These are phyloP conservation scores for Bufotes viridis DNA, from an alignment of 2,797 vertebrate species.

Conservation along the genomic window DNA sequence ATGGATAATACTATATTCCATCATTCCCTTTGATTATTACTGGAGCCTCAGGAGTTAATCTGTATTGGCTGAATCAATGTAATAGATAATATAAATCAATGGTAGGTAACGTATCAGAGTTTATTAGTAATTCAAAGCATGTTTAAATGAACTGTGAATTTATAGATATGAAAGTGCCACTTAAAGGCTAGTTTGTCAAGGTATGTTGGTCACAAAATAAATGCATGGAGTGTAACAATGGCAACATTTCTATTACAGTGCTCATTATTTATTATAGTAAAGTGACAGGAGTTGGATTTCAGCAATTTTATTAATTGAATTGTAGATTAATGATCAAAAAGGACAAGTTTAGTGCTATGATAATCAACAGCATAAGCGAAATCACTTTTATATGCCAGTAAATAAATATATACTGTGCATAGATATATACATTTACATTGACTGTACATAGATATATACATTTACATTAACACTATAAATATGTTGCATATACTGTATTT, in stretches of 20 bases:
- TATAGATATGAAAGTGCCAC: not conserved
- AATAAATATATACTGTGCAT: no score
- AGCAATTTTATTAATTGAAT: slow-evolving; percentile 15
- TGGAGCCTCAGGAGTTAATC: slow-evolving; percentile 2
- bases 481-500: no score
- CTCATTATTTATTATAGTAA: slow-evolving; percentile 12
- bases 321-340: not conserved
- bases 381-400: no score
- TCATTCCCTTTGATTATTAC: not conserved
- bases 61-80: not conserved
- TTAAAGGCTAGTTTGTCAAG: slow-evolving; percentile 33
- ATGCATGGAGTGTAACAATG: not conserved
- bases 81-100: not conserved
- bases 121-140: not conserved
- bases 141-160: slow-evolving; percentile 14
- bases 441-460: no score
- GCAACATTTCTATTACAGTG: slow-evolving; percentile 9
- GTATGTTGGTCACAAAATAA: slow-evolving; percentile 1
- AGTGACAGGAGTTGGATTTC: slow-evolving; percentile 13
- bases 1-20: not conserved
- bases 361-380: not conserved
- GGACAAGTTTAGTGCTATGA: not conserved
- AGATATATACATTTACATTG: no score
- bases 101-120: not conserved
- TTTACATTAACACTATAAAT: no score